Conservation (phyloP, 2,113 vertebrate species). For the human (Homo sapiens) region DNA sequence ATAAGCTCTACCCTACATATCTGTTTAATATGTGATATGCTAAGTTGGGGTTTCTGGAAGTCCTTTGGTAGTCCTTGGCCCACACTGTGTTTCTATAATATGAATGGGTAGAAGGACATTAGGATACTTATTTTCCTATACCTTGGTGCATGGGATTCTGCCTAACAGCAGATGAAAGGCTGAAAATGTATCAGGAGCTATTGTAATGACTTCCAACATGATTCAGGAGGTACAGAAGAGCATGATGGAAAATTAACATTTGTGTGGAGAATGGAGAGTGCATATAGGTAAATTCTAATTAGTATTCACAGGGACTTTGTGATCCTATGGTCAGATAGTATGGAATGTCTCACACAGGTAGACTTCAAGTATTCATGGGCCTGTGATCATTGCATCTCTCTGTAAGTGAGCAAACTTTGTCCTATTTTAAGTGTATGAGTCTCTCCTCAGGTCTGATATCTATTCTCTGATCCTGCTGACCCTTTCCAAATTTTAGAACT, state of each 20-base stretch:
- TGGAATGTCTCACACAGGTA: not conserved
- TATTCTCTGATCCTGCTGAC: not conserved
- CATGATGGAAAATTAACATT: not conserved
- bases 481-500: not conserved
- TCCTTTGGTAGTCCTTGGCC: not conserved
- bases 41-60: not conserved
- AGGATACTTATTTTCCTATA: not conserved
- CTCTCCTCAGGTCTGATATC: not conserved
- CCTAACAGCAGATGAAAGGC: not conserved
- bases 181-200: not conserved
- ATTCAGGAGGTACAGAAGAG: not conserved
- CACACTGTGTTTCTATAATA: not conserved
- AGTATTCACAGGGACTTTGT: not conserved
- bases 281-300: not conserved
- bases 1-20: not conserved
- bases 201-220: not conserved
- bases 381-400: not conserved
- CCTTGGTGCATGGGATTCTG: not conserved
- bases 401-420: not conserved
- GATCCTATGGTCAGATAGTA: not conserved
- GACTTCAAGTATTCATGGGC: not conserved
- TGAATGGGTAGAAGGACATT: not conserved
- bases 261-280: not conserved
- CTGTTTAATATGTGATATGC: not conserved
- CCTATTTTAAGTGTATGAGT: not conserved